phyloP scores from a whole-genome alignment of 2,113 vertebrate species.

The Tympanuchus pallidicinctus region DNA sequence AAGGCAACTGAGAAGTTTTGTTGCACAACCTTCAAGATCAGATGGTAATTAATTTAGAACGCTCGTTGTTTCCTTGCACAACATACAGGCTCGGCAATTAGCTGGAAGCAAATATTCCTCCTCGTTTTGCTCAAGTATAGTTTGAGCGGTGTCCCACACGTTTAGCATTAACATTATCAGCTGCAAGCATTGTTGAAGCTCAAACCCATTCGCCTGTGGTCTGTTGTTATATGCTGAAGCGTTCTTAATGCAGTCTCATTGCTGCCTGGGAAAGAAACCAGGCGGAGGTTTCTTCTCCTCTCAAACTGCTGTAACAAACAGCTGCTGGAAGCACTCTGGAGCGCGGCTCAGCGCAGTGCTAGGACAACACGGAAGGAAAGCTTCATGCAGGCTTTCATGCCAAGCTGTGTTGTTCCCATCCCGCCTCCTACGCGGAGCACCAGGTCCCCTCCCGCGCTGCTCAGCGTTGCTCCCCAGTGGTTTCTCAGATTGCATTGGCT shows the following conservation, averaged over 20 bases:
- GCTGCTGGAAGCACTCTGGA: neutral
- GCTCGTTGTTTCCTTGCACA: neutral
- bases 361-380: neutral
- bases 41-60: slow-evolving; percentile 8
- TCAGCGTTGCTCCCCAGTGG: neutral
- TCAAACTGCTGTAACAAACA: neutral
- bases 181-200: neutral
- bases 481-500: neutral
- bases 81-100: slow-evolving; percentile 2
- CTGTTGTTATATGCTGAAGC: slow-evolving; percentile 1
- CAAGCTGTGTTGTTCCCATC: neutral
- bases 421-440: neutral
- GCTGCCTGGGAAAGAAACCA: neutral
- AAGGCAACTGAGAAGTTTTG: slow-evolving; percentile 26
- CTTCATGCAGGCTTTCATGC: neutral
- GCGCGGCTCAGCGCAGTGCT: rapidly evolving
- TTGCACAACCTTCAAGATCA: slow-evolving; percentile 25
- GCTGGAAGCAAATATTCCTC: slow-evolving; percentile 30
- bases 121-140: neutral
- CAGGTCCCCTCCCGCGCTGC: neutral
- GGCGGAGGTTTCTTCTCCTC: neutral
- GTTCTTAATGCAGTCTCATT: neutral
- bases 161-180: neutral
- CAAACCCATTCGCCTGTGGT: neutral
- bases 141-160: neutral